Percentiles rank a stretch among this genome's conserved stretches.
Evolutionary conservation across 53 echinoderm and acorn worm genomes (phyloP).

Genomic region (Luidia sarsii): DNA sequence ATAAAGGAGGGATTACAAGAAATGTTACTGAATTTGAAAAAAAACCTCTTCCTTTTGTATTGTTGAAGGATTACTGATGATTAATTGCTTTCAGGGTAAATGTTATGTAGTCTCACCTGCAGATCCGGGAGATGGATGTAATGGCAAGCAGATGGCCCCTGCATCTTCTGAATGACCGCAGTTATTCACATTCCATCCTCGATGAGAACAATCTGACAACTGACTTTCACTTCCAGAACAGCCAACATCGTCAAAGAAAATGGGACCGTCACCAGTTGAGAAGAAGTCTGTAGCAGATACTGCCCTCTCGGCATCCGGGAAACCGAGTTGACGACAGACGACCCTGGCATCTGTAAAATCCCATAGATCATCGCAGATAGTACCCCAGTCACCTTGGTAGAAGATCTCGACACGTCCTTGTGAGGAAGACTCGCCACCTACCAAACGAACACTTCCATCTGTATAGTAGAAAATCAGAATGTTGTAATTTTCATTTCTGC

Average conservation of each 20-base stretch:
- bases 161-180: neutral
- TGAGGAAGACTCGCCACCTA: neutral
- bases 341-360: neutral
- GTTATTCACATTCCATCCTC: neutral
- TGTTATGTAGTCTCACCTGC: too few species aligned
- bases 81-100: too few species aligned
- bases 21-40: too few species aligned
- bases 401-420: neutral
- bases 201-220: neutral
- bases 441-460: neutral
- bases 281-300: too few species aligned
- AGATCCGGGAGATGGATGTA: too few species aligned
- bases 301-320: neutral
- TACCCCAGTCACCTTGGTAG: neutral
- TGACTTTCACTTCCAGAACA: neutral
- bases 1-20: neutral
- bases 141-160: neutral
- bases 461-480: neutral
- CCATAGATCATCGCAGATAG: neutral
- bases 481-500: too few species aligned
- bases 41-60: too few species aligned
- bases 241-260: neutral
- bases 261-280: neutral
- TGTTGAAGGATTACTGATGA: too few species aligned
- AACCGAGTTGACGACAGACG: neutral